Evolutionary conservation across 2,888 invertebrate species (phyloP).

Genomic region (Metalampra italica): DNA sequence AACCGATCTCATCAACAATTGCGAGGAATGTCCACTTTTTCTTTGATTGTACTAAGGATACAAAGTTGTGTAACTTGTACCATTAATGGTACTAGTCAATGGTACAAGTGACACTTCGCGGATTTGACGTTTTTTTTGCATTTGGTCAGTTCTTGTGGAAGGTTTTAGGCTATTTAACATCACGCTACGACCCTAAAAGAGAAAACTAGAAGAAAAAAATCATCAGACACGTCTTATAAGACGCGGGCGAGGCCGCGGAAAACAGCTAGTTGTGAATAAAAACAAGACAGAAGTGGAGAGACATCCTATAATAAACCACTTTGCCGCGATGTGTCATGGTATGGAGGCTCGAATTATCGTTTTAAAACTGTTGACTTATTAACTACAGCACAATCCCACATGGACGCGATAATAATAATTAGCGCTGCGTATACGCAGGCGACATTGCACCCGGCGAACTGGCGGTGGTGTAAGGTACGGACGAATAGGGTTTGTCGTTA

Average conservation of each 20-base stretch:
- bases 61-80: too few relatives aligned
- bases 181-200: too few relatives aligned
- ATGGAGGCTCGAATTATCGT: constrained; percentile 10
- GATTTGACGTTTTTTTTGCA: too few relatives aligned
- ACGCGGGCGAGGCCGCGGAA: too few relatives aligned
- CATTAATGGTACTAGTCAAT: not conserved
- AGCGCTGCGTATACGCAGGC: constrained; percentile 24
- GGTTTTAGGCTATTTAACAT: too few relatives aligned
- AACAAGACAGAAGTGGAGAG: not conserved
- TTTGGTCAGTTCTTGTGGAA: too few relatives aligned
- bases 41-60: too few relatives aligned
- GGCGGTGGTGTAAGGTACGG: constrained; percentile 12
- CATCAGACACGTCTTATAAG: too few relatives aligned
- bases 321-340: constrained; percentile 9
- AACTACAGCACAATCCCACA: constrained; percentile 24
- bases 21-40: too few relatives aligned
- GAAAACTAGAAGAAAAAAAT: too few relatives aligned
- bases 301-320: constrained; percentile 9
- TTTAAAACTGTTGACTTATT: constrained; percentile 19
- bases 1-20: too few relatives aligned
- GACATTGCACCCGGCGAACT: constrained; percentile 15
- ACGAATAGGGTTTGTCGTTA: not conserved
- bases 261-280: too few relatives aligned
- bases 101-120: not conserved
- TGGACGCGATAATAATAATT: constrained; percentile 31